These are phyloP conservation scores for Brachionus calyciflorus DNA, from an alignment of 1,140 invertebrate genomes.

Conservation along the genomic window DNA sequence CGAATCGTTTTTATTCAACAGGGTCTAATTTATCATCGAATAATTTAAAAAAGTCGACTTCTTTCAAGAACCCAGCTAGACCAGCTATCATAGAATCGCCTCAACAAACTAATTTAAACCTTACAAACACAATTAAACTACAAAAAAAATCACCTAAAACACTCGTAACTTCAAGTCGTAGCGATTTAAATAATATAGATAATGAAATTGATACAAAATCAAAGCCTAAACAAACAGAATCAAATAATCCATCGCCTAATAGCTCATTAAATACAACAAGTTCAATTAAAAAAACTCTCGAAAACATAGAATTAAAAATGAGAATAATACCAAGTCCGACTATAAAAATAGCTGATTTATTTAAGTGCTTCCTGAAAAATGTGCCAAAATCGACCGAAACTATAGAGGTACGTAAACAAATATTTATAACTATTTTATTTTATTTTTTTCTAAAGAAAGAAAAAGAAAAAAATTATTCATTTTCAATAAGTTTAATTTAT, in stretches of 20 bases:
- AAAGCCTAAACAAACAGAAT: constrained; percentile 16
- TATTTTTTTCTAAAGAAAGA: constrained; percentile 4
- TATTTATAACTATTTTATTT: background rate
- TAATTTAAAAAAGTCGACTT: background rate
- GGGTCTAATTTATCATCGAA: background rate
- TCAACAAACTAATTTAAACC: background rate
- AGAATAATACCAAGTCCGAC: constrained; percentile 32
- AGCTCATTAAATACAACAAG: constrained; percentile 10
- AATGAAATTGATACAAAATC: constrained; percentile 2
- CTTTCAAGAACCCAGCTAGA: constrained; percentile 4
- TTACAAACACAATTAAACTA: background rate
- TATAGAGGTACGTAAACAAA: constrained; percentile 33
- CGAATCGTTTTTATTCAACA: constrained; percentile 20
- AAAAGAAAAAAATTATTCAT: background rate
- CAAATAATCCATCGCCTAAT: background rate
- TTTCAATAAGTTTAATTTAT: background rate
- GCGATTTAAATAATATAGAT: background rate
- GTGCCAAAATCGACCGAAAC: constrained; percentile 43
- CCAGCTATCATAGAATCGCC: constrained; percentile 7
- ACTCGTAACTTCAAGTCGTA: background rate
- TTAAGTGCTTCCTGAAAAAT: constrained; percentile 40
- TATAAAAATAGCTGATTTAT: constrained; percentile 44
- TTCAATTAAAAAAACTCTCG: constrained; percentile 37
- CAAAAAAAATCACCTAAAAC: constrained; percentile 4
- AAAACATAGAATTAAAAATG: constrained; percentile 46